phyloP scores from a whole-genome alignment of 2,797 vertebrate species.

The Apogon talboti region DNA sequence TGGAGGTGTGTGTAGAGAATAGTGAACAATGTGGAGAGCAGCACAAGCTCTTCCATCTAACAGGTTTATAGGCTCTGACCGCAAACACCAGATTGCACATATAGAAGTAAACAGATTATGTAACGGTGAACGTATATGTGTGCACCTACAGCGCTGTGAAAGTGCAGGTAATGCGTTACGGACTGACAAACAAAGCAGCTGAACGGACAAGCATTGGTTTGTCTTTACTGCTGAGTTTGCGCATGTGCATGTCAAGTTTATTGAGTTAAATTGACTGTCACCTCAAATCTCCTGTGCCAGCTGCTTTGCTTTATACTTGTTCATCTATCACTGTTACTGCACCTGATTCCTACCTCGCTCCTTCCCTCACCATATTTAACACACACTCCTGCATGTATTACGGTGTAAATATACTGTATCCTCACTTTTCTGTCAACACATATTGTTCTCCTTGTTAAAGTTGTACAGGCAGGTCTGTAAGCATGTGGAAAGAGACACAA shows the following conservation, averaged over 20 bases:
- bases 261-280: slow-evolving; percentile 61
- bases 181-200: too few species aligned
- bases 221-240: neutral
- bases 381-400: too few species aligned
- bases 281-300: slow-evolving; percentile 50
- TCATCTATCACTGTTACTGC: slow-evolving; percentile 44
- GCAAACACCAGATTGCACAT: slow-evolving; percentile 10
- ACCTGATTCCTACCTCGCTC: slow-evolving; percentile 9
- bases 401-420: too few species aligned
- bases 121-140: neutral
- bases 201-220: too few species aligned
- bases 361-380: too few species aligned
- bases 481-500: too few species aligned
- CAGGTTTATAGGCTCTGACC: slow-evolving; percentile 3
- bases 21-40: neutral
- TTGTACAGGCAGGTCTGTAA: too few species aligned
- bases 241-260: slow-evolving; percentile 15
- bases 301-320: slow-evolving; percentile 38
- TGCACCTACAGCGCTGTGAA: neutral
- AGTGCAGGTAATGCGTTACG: neutral
- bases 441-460: too few species aligned
- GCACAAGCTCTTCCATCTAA: slow-evolving; percentile 13
- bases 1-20: neutral
- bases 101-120: slow-evolving; percentile 14
- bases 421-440: too few species aligned